Conservation (phyloP, 2,888 invertebrate species). For the Brachyopa scutellaris region DNA sequence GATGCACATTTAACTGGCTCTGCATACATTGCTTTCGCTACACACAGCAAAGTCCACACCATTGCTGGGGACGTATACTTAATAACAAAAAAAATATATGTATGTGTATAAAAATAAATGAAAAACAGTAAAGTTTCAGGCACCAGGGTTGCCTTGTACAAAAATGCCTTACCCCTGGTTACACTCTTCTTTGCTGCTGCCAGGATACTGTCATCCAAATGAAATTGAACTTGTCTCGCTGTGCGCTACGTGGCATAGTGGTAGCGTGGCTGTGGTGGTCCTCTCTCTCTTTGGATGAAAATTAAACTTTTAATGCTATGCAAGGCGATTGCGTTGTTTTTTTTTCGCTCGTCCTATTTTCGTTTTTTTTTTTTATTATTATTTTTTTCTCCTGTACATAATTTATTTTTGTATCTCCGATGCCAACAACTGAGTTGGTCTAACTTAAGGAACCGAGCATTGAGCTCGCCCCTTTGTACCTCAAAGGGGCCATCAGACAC, state of each 20-base stretch:
- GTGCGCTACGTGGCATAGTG: constrained; percentile 39
- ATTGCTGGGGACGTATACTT: constrained; percentile 12
- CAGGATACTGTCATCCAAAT: constrained; percentile 59
- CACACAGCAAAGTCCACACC: constrained; percentile 27
- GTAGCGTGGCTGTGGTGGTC: constrained; percentile 36
- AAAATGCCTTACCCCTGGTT: constrained; percentile 40
- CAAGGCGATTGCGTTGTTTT: constrained; percentile 71
- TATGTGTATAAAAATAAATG: constrained; percentile 38
- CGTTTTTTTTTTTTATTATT: not conserved
- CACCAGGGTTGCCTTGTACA: constrained; percentile 36
- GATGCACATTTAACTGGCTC: constrained; percentile 69
- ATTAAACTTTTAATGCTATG: constrained; percentile 74
- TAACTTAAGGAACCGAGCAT: constrained; percentile 29
- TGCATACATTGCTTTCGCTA: constrained; percentile 47
- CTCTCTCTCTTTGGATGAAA: constrained; percentile 59
- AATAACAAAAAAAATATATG: constrained; percentile 33
- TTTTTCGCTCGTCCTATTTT: not conserved
- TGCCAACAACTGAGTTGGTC: constrained; percentile 49
- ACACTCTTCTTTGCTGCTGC: constrained; percentile 8
- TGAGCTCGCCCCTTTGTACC: constrained; percentile 3
- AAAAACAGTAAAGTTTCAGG: constrained; percentile 58
- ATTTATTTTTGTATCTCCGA: constrained; percentile 56
- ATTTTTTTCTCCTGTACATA: constrained; percentile 46
- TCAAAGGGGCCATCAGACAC: constrained; percentile 22
- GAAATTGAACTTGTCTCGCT: constrained; percentile 58